Conservation (phyloP, 2,888 invertebrate species). For the Spodoptera picta region DNA sequence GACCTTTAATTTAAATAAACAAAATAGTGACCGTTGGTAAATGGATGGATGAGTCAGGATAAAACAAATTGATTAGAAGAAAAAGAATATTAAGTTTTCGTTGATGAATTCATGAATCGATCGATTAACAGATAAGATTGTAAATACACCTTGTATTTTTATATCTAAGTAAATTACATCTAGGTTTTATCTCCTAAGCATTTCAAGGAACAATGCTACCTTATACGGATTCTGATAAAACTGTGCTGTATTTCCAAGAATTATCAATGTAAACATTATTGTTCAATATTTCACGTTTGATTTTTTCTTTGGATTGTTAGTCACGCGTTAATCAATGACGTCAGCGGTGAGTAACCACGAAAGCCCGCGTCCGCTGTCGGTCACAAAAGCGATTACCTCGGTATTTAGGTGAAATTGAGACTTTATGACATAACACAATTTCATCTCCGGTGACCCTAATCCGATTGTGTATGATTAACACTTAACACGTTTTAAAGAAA, state of each 20-base stretch:
- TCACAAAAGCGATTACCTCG: constrained; percentile 70
- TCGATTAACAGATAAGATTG: too few species aligned
- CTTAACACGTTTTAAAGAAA: background rate
- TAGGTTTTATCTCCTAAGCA: constrained; percentile 8
- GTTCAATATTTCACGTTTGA: constrained; percentile 59
- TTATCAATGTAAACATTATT: constrained; percentile 62
- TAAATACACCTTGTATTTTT: too few species aligned
- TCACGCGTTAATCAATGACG: constrained; percentile 83
- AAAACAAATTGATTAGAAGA: too few species aligned
- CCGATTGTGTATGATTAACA: background rate
- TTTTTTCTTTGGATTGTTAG: constrained; percentile 77
- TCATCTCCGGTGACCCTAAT: constrained; percentile 30
- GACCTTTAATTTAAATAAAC: too few species aligned
- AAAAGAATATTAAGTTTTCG: too few species aligned
- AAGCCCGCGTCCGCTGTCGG: constrained; percentile 65
- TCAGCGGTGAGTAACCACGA: constrained; percentile 81
- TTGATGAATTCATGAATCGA: too few species aligned
- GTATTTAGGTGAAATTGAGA: constrained; percentile 74
- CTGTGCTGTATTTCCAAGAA: constrained; percentile 46
- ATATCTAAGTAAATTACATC: constrained; percentile 1
- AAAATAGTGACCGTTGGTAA: too few species aligned
- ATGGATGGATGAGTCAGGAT: too few species aligned
- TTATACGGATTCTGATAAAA: constrained; percentile 32
- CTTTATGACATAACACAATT: constrained; percentile 57
- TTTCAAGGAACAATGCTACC: constrained; percentile 12